Base-by-base conservation (phyloP, 1,140 invertebrate genomes). In the Delia radicum region DNA sequence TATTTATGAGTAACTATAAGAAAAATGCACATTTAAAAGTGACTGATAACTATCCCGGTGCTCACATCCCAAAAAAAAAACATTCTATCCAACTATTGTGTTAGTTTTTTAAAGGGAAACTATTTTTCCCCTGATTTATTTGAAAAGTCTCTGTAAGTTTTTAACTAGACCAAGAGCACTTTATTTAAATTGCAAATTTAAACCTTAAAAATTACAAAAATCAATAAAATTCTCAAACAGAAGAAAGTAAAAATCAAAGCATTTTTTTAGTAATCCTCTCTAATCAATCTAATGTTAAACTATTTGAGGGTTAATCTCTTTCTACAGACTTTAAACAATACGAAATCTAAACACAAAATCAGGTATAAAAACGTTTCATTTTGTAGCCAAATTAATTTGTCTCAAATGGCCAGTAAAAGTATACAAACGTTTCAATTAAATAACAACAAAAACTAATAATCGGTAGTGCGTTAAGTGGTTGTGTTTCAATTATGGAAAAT, bases 161-260 rank as follows among this genome's bases (percentile, higher is more conserved):
- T 0, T 5, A 55, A 55, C 21, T 55, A 55, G 48, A 8, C 2
- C 48, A 55, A 55, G 48, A 21, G 7, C 48, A 55, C n/a, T 55
- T 55, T 18, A 2, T 8, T 24, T 7, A n/a, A n/a, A n/a, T n/a
- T n/a, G n/a, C n/a, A n/a, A 24, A 55, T 4, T 5, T 18, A 55
- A 37, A 18, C 5, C 4, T 10, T 55, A 55, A 55, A 55, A 55
- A 55, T 55, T 21, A 55, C 24, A 55, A 0, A 21, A 55, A 55
- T 18, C 5, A 55, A 18, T 21, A 21, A 55, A 55, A 55, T 55
- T 71, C n/a, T n/a, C n/a, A n/a, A n/a, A n/a, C n/a, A n/a, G n/a
- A n/a, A n/a, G 79, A 81, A 81, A 71, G 78, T 77, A 69, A 80
- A 75, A 72, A 77, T 73, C 15, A 62, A 42, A 74, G 65, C 37